Percentiles rank a stretch among this genome's conserved stretches.
phyloP scores from a whole-genome alignment of 2,113 vertebrate species.

The Emydura subglobosa region DNA sequence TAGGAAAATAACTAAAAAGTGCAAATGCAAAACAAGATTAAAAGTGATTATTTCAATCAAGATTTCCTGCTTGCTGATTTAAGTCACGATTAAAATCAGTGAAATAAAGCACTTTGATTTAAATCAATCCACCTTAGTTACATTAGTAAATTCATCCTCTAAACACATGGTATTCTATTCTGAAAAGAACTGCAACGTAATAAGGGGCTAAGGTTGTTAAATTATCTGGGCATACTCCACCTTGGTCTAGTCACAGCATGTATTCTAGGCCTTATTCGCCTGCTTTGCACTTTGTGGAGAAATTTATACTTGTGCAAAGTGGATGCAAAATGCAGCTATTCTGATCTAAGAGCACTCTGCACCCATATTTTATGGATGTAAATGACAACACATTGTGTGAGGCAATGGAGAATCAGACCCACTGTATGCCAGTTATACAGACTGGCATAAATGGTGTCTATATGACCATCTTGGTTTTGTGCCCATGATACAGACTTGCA shows the following conservation, averaged over 20 bases:
- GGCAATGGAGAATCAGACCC: rapidly evolving
- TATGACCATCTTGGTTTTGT: rapidly evolving
- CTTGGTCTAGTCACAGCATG: not conserved
- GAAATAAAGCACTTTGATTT: no score
- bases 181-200: not conserved
- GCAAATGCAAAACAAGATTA: no score
- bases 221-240: rapidly evolving
- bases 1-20: no score
- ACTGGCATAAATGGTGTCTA: rapidly evolving
- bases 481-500: rapidly evolving
- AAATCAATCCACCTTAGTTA: not conserved
- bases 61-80: no score
- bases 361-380: no score
- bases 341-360: rapidly evolving
- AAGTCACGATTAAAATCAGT: no score
- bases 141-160: not conserved
- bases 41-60: no score
- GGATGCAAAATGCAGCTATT: rapidly evolving
- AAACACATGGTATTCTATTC: not conserved
- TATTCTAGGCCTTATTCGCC: no score
- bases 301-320: rapidly evolving
- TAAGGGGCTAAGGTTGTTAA: not conserved
- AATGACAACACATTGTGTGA: rapidly evolving
- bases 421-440: rapidly evolving
- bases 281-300: rapidly evolving